A percentile compares a stretch with the other conserved stretches of the same genome.
These are phyloP conservation scores for Ranitomeya variabilis DNA, from an alignment of 2,113 vertebrate species.

Conservation along the genomic window DNA sequence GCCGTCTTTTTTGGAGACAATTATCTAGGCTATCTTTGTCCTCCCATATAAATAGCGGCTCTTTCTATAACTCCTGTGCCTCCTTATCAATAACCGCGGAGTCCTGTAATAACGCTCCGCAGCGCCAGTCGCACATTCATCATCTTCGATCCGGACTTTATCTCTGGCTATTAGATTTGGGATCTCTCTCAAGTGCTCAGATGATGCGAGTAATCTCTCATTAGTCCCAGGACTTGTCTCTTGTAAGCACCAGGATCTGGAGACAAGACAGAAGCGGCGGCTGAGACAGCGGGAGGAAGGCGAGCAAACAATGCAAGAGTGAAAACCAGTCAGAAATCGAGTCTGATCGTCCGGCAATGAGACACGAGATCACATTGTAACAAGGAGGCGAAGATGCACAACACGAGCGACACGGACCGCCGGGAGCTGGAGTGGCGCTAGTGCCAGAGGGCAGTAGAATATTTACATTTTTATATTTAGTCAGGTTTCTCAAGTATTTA, in stretches of 20 bases:
- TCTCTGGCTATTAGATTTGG: conserved; percentile 61
- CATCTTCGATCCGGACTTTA: conserved; percentile 62
- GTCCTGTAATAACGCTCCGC: conserved; percentile 61
- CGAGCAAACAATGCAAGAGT: background rate
- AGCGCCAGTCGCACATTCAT: conserved; percentile 64
- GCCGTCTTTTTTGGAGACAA: conserved; percentile 61
- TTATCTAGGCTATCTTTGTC: conserved; percentile 65
- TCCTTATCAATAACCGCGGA: conserved; percentile 69
- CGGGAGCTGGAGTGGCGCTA: too few species aligned
- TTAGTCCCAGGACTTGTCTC: conserved; percentile 58
- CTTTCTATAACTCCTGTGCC: conserved; percentile 63
- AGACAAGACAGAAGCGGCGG: background rate
- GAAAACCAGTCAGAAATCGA: background rate
- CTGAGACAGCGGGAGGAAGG: too few species aligned
- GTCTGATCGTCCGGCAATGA: too few species aligned
- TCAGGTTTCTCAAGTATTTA: too few species aligned
- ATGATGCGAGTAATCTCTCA: conserved; percentile 62
- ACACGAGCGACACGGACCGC: too few species aligned
- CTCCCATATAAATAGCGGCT: conserved; percentile 63
- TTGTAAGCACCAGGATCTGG: conserved; percentile 61
- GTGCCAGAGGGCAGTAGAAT: too few species aligned
- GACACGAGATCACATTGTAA: too few species aligned
- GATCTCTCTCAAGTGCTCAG: conserved; percentile 63
- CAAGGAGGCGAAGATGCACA: too few species aligned
- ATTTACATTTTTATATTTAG: too few species aligned